phyloP scores from a whole-genome alignment of 2,797 vertebrate genomes.

The Pseudochirops cupreus region DNA sequence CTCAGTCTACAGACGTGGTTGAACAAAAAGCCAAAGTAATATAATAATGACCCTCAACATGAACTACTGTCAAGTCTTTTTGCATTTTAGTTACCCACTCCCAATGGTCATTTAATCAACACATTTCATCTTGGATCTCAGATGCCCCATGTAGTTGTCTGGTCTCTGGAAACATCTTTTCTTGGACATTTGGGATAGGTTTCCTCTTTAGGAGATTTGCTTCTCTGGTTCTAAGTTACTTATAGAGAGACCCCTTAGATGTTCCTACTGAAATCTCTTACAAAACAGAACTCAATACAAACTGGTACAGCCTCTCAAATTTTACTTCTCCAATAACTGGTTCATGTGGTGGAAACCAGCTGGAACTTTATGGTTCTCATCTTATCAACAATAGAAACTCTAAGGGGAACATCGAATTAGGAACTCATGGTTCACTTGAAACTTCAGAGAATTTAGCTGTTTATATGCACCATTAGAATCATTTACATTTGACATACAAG shows the following conservation, averaged over 20 bases:
- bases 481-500: background rate
- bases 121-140: background rate
- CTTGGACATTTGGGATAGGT: background rate
- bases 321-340: background rate
- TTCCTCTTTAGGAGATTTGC: background rate
- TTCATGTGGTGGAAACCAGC: background rate
- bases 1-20: background rate
- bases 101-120: background rate
- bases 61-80: background rate
- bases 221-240: background rate
- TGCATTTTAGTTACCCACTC: background rate
- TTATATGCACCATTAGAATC: background rate
- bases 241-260: background rate
- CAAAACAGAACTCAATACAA: background rate
- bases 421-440: background rate
- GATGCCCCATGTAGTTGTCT: background rate
- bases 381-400: background rate
- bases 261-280: background rate
- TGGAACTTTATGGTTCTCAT: background rate
- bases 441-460: background rate
- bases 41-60: background rate
- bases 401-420: background rate
- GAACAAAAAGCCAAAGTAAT: background rate
- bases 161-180: background rate
- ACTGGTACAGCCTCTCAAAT: background rate